Evolutionary conservation across 2,888 invertebrate species (phyloP).

Genomic region (Cryptus armator): DNA sequence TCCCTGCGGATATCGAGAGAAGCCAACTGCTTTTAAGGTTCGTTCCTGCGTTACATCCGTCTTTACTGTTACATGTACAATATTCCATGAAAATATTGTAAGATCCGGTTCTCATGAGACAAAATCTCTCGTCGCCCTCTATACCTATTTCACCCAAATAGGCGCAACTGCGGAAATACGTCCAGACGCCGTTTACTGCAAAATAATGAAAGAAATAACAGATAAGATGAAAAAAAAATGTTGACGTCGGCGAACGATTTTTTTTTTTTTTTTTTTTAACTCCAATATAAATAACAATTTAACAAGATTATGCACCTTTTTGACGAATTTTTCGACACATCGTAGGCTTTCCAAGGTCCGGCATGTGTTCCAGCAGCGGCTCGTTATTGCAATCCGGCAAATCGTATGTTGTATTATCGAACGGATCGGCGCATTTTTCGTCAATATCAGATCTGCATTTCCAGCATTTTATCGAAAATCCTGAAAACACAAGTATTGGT

Average conservation of each 20-base stretch:
- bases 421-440: slow-evolving; percentile 96
- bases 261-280: no score
- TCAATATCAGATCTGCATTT: slow-evolving; percentile 95
- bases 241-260: no score
- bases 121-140: slow-evolving; percentile 95
- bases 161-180: slow-evolving; percentile 95
- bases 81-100: slow-evolving; percentile 98
- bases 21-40: slow-evolving; percentile 70
- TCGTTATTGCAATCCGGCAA: slow-evolving; percentile 92
- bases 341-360: slow-evolving; percentile 86
- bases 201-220: slow-evolving; percentile 58
- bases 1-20: slow-evolving; percentile 57
- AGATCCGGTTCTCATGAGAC: slow-evolving; percentile 95
- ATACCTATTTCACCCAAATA: slow-evolving; percentile 96
- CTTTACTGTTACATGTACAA: slow-evolving; percentile 94
- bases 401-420: slow-evolving; percentile 95
- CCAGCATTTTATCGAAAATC: slow-evolving; percentile 93
- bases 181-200: slow-evolving; percentile 94
- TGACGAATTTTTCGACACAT: slow-evolving; percentile 97
- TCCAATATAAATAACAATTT: no score
- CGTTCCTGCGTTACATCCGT: slow-evolving; percentile 93
- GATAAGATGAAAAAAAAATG: no score
- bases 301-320: slow-evolving; percentile 88
- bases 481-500: slow-evolving; percentile 84
- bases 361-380: slow-evolving; percentile 88